Evolutionary conservation across 2,797 vertebrate genomes (phyloP).

Genomic region (Capromys pilorides): DNA sequence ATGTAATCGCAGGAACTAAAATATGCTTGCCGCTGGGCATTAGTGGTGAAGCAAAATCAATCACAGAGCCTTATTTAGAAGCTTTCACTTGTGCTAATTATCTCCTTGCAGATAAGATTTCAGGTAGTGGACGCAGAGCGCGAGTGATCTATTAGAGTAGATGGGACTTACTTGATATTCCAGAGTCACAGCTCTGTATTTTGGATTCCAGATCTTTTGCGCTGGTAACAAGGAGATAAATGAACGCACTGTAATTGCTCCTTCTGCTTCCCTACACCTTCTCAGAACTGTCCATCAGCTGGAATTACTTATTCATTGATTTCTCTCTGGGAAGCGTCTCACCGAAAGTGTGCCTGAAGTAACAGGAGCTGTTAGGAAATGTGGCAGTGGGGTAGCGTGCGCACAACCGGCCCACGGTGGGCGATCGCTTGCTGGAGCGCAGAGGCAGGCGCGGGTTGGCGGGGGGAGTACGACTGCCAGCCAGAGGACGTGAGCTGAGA

Average conservation of each 20-base stretch:
- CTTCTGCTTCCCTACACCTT: not conserved
- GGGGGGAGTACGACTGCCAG: not conserved
- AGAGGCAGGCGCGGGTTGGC: not conserved
- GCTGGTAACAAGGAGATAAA: not conserved
- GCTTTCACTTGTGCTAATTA: not conserved
- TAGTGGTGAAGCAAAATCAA: not conserved
- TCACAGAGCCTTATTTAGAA: not conserved
- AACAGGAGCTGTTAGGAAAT: conserved; percentile 34
- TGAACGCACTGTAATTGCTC: not conserved
- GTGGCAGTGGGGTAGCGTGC: conserved; percentile 31
- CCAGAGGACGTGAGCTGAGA: not conserved
- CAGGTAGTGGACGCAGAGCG: not conserved
- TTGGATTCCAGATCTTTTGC: not conserved
- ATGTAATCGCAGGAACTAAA: conserved; percentile 11
- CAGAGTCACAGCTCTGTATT: not conserved
- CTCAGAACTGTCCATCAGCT: not conserved
- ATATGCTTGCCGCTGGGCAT: not conserved
- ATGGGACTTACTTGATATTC: not conserved
- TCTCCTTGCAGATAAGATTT: not conserved
- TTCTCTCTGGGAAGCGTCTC: conserved; percentile 35
- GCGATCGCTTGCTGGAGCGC: not conserved
- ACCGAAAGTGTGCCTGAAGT: conserved; percentile 14
- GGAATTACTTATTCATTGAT: conserved; percentile 41
- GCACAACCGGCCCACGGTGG: not conserved
- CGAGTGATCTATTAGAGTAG: not conserved